Base-by-base conservation (phyloP, 2,113 vertebrate species). In the Sinocyclocheilus anshuiensis region DNA sequence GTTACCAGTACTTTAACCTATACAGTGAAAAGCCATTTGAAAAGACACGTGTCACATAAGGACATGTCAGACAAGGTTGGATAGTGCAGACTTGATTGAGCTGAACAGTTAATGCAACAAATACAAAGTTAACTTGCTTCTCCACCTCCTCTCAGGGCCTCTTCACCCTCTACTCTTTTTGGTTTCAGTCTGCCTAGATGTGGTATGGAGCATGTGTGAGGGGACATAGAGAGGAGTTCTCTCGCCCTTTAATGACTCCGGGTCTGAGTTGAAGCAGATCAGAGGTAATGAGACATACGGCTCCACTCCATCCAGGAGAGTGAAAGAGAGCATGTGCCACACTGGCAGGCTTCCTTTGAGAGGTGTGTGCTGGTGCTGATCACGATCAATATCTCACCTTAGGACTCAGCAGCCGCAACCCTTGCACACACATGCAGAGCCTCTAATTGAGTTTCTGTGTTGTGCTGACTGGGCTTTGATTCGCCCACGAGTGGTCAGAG, bases 391-490 rank as follows among this genome's bases (percentile, higher is more conserved):
- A 77, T 78, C 74, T 84, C 77, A 36, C 67, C 76, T 53, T 42
- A 57, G 76, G 39, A 79, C 74, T 84, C 24, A 77, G 50, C 77
- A 65, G 59, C n/a, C 22, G 63, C 79, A 42, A 13, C 24, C 72
- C 24, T 45, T 26, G 9, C 67, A 48, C 48, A 45, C 61, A 67
- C 80, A 77, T 78, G 48, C 78, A 86, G 55, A 71, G 61, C 16
- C 75, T 84, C 69, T 89, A 89, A 87, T 89, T 89, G 88, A 86
- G 79, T 85, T 86, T 76, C 80, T 83, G 80, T 86, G 87, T 86
- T 79, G 69, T 76, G 75, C 86, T 67, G 81, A 67, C 74, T 80
- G 45, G 57, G 57, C 39, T 50, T 33, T 57, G 74, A 57, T 42
- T 82, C 55, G 22, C 82, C n/a, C 74, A 79, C 45, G 53, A 69